Percentiles rank a stretch among this genome's conserved stretches.
These are phyloP conservation scores for Lasioglossum albipes DNA, from an alignment of 1,140 invertebrate species.

Conservation along the genomic window DNA sequence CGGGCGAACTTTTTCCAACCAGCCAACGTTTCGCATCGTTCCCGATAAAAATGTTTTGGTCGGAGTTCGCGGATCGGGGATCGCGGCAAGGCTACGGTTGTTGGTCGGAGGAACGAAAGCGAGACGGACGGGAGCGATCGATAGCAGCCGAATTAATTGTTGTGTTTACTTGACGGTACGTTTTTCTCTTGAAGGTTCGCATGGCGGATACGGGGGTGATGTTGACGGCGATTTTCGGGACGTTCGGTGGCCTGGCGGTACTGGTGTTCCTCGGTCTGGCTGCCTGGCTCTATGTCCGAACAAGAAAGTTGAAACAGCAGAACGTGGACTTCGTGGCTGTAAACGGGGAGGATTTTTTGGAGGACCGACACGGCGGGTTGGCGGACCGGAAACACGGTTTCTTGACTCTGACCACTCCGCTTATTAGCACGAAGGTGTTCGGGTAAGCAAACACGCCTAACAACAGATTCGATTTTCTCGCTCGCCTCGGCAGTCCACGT, in stretches of 20 bases:
- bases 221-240: constrained; percentile 79
- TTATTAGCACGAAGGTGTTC: constrained; percentile 84
- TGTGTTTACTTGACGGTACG: not conserved
- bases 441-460: constrained; percentile 79
- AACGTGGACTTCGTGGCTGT: constrained; percentile 72
- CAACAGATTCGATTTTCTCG: not conserved
- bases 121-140: no score
- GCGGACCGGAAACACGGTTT: constrained; percentile 83
- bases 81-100: no score
- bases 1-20: no score
- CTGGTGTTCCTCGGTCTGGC: constrained; percentile 77
- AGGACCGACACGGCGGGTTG: constrained; percentile 54
- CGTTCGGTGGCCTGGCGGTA: constrained; percentile 76
- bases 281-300: constrained; percentile 77
- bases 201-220: constrained; percentile 80
- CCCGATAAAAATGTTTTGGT: no score
- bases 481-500: not conserved
- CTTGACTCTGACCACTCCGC: constrained; percentile 87
- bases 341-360: constrained; percentile 57
- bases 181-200: constrained; percentile 70
- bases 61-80: no score
- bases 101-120: constrained; percentile 1
- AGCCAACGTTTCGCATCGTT: no score
- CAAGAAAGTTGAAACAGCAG: constrained; percentile 75
- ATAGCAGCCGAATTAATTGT: not conserved